phyloP scores from a whole-genome alignment of 2,888 invertebrate genomes.

The Nasonia oneida region DNA sequence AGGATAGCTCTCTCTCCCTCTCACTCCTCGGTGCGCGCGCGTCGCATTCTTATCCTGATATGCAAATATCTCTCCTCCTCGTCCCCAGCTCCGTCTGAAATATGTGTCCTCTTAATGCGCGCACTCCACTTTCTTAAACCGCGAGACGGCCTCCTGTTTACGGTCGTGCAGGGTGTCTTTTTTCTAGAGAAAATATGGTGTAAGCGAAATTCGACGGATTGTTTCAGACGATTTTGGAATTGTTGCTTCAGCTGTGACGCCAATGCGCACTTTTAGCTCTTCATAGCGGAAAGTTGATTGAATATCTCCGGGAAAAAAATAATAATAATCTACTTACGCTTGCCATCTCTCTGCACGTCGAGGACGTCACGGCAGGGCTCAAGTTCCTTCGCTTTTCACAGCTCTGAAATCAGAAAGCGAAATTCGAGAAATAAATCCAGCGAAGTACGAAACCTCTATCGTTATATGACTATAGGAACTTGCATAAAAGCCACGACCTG shows the following conservation, averaged over 20 bases:
- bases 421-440: background rate
- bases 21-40: background rate
- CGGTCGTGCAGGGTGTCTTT: background rate
- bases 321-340: slow-evolving; percentile 8
- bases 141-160: background rate
- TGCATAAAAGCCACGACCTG: too few relatives aligned
- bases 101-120: background rate
- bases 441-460: background rate
- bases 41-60: slow-evolving; percentile 30
- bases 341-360: background rate
- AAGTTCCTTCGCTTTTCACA: background rate
- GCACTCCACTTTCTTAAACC: background rate
- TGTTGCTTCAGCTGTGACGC: too few relatives aligned
- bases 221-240: too few relatives aligned
- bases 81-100: background rate
- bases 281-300: background rate
- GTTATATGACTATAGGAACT: too few relatives aligned
- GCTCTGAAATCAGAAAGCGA: slow-evolving; percentile 24
- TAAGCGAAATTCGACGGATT: too few relatives aligned
- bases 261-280: too few relatives aligned
- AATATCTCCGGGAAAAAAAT: background rate
- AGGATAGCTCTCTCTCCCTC: background rate
- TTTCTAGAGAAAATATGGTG: background rate
- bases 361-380: background rate
- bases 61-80: slow-evolving; percentile 32